These are phyloP conservation scores for Bucco capensis DNA, from an alignment of 2,113 vertebrate genomes.

Conservation along the genomic window DNA sequence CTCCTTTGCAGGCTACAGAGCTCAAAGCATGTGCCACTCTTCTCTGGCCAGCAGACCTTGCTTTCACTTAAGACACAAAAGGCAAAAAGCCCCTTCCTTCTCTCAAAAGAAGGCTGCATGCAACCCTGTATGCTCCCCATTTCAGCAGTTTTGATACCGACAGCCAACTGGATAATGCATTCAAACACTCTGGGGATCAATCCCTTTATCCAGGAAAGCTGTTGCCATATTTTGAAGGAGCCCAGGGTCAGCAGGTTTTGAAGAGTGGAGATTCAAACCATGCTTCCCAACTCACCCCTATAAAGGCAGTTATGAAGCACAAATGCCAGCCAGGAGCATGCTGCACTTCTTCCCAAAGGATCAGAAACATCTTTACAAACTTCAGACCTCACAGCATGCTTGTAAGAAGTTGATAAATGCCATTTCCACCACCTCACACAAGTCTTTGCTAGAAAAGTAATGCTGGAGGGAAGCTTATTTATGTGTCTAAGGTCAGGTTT, in stretches of 20 bases:
- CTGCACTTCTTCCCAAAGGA: neutral
- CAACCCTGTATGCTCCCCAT: neutral
- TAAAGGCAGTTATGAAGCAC: neutral
- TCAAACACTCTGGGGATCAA: neutral
- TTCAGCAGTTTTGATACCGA: neutral
- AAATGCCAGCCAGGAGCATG: neutral
- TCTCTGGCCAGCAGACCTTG: neutral
- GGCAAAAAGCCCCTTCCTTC: neutral
- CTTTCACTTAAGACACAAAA: neutral
- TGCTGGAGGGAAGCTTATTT: neutral
- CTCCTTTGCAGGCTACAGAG: neutral
- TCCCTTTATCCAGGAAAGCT: neutral
- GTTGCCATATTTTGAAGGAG: neutral
- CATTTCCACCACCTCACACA: neutral
- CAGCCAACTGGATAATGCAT: neutral
- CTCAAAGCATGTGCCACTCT: neutral
- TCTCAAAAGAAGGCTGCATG: neutral
- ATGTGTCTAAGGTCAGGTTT: neutral
- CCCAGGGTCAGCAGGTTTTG: neutral
- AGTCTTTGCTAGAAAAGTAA: neutral
- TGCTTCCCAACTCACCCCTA: neutral
- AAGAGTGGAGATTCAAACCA: neutral
- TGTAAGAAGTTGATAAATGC: neutral
- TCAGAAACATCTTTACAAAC: neutral
- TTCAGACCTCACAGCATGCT: neutral